Base-by-base conservation (phyloP, 2,113 vertebrate genomes). In the Regulus satrapa region DNA sequence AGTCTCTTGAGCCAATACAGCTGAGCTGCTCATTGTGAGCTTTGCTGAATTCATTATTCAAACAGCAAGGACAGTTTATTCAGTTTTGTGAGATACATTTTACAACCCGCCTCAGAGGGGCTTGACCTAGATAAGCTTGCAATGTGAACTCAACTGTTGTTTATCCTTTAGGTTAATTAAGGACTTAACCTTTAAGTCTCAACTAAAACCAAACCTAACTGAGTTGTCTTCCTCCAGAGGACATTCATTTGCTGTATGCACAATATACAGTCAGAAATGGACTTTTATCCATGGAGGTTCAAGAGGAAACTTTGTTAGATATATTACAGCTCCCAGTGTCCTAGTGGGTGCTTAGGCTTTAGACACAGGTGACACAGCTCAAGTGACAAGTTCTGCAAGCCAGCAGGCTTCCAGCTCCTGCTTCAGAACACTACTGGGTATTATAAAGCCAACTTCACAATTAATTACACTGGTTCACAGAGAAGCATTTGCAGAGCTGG, bases 141-240 rank as follows among this genome's bases (percentile, higher is more conserved):
- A 85, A 82, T 32, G 18, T 58, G 73, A 95, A 75, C 72, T 92
- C 62, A 85, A 25, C 74, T 76, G 58, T 26, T 91, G 64, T 49
- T 92, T 85, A 90, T 69, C 67, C 59, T 88, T 92, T 40, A 88
- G 82, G 63, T 92, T 90, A 96, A 91, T 82, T 76, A 89, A 87
- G 45, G 67, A 77, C 67, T 93, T 93, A 73, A 83, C 9, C 8
- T 31, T 85, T 82, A 87, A 51, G 49, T 64, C 28, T 73, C 67
- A 91, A 59, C 63, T 88, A 88, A 90, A 84, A 26, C 38, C 38
- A 66, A 92, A 68, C 62, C 10, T 59, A 79, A 74, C 54, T 19
- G 24, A 91, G 34, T 26, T 82, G 58, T 36, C 29, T 61, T 82
- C 81, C 76, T 89, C 46, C 32, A 58, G 36, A 4, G 40, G 26